These are phyloP conservation scores for Ephydatia muelleri DNA, from an alignment of 37 sponge, comb jelly and placozoan genomes.

Conservation along the genomic window DNA sequence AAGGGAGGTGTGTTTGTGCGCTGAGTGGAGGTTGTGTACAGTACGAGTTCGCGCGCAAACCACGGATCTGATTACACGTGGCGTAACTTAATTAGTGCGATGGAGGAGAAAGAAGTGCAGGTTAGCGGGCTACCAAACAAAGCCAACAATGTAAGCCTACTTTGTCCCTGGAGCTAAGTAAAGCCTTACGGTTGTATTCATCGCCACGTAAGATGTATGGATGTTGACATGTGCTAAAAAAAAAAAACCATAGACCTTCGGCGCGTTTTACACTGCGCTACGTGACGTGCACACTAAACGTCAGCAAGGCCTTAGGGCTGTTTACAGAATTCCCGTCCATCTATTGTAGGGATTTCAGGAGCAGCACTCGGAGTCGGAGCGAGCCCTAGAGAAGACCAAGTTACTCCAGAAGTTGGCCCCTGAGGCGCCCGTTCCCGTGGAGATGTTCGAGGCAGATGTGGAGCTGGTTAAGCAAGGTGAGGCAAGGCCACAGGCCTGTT, in stretches of 20 bases:
- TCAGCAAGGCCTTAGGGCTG: too few relatives aligned
- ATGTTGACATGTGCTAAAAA: too few relatives aligned
- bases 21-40: neutral
- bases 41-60: neutral
- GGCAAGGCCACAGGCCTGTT: neutral
- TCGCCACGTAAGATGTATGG: too few relatives aligned
- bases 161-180: too few relatives aligned
- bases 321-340: neutral
- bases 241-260: too few relatives aligned
- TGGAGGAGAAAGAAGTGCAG: neutral
- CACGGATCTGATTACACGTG: neutral
- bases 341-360: constrained; percentile 30
- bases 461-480: constrained; percentile 58
- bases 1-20: neutral
- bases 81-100: neutral
- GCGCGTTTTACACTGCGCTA: too few relatives aligned
- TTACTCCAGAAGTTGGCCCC: constrained; percentile 61
- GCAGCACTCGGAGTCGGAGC: constrained; percentile 66
- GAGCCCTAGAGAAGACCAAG: constrained; percentile 64
- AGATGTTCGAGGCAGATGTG: constrained; percentile 66
- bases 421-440: constrained; percentile 64
- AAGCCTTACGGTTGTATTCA: too few relatives aligned
- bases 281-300: too few relatives aligned
- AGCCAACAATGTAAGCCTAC: neutral
- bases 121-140: neutral